Percentiles rank a stretch among this genome's conserved stretches.
phyloP scores from a whole-genome alignment of 2,888 invertebrate genomes.

The Desoria tigrina region DNA sequence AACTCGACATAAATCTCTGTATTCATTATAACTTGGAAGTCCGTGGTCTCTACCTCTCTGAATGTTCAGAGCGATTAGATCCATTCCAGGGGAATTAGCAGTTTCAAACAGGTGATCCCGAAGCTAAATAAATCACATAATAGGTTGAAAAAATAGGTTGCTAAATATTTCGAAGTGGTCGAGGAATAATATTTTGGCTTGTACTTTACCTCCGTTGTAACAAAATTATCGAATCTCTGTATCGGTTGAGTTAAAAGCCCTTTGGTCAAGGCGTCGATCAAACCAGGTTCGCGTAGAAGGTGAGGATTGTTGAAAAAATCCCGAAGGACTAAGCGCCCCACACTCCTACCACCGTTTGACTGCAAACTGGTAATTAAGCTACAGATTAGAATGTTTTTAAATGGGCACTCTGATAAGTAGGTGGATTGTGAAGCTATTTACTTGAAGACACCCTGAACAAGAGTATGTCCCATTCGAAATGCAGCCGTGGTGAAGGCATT shows the following conservation, averaged over 20 bases:
- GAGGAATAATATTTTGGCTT: background rate
- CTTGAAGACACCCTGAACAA: conserved; percentile 57
- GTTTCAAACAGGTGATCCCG: conserved; percentile 22
- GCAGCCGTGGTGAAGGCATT: conserved; percentile 62
- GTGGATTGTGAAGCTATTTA: conserved; percentile 37
- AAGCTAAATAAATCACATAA: conserved; percentile 19
- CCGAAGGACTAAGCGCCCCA: conserved; percentile 42
- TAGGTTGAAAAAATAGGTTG: too few species aligned
- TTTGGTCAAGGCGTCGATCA: conserved; percentile 49
- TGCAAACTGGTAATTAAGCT: conserved; percentile 47
- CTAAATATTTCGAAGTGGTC: too few species aligned
- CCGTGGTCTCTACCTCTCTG: conserved; percentile 82
- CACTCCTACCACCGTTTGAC: conserved; percentile 34
- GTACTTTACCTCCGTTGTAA: conserved; percentile 56
- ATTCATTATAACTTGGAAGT: conserved; percentile 71
- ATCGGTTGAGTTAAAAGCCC: conserved; percentile 56
- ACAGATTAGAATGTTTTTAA: too few species aligned
- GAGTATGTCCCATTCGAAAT: conserved; percentile 60
- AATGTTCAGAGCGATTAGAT: conserved; percentile 74
- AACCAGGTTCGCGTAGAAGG: conserved; percentile 47
- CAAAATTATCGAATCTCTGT: conserved; percentile 56
- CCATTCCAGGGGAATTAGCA: conserved; percentile 61
- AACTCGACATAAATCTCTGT: conserved; percentile 67
- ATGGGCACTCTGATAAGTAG: background rate
- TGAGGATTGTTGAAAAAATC: conserved; percentile 53